Base-by-base conservation (phyloP, 2,888 invertebrate species). In the Eutolmus rufibarbis region DNA sequence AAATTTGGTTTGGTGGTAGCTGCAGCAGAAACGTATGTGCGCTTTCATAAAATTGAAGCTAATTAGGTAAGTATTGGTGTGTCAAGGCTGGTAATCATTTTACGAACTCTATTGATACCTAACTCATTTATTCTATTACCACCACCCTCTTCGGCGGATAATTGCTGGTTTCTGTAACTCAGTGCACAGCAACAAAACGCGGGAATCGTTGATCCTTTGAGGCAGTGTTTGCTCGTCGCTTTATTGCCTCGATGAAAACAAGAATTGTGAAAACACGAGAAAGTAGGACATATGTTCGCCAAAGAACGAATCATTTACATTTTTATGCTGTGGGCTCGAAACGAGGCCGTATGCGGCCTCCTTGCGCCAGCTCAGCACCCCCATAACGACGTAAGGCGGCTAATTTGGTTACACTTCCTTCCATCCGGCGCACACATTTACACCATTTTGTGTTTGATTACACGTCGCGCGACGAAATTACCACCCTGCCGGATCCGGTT, bases 161-260 rank as follows among this genome's bases (percentile, higher is more conserved):
- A 79, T 79, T 79, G 43, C 79, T 79, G 79, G 79, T 46, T 79
- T 79, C 43, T 66, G 66, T 66, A 66, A 19, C 16, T 14, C 79
- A 46, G 40, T 23, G 28, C 23, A 23, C 5, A 9, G 43, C 28
- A 46, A 9, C 23, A 46, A n/a, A 79, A 79, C 19, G 31, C 66
- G 28, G 46, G n/a, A 86, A 79, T 86, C 86, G 82, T 88, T 88
- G 88, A 88, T 88, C 86, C 86, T 43, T 82, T 86, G 76, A 86
- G 81, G 77, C 76, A 57, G 46, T 88, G 82, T 88, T 88, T 88
- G 82, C 86, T 74, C 76, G 40, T 23, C 46, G 23, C 86, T 86
- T 88, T 86, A 88, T 88, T 88, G 81, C 77, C 57, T 76, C 34
- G 81, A 56, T 23, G 74, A 74, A 74, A 88, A 88, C 57, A 86